Evolutionary conservation across 1,140 invertebrate species (phyloP).

Genomic region (Neodiprion pinetum): DNA sequence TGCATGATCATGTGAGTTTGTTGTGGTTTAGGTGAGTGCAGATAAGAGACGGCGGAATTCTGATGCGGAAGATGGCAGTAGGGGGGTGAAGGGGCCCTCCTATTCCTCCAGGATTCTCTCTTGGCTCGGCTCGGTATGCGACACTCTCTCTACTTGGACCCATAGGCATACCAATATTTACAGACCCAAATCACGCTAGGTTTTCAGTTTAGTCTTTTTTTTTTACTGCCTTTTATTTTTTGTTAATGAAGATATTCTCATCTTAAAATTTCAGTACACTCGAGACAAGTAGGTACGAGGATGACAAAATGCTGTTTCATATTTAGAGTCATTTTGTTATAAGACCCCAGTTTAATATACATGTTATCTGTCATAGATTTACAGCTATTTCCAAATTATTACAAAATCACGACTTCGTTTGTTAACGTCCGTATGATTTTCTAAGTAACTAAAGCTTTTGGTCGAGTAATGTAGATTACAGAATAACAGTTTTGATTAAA

Average conservation of each 20-base stretch:
- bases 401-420: too few relatives aligned
- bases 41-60: slow-evolving; percentile 58
- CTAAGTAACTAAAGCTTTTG: too few relatives aligned
- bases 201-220: slow-evolving; percentile 11
- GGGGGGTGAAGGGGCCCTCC: slow-evolving; percentile 50
- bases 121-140: slow-evolving; percentile 63
- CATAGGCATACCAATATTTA: slow-evolving; percentile 47
- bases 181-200: slow-evolving; percentile 3
- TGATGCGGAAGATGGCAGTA: slow-evolving; percentile 53
- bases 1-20: slow-evolving; percentile 49
- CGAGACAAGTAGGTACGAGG: slow-evolving; percentile 13
- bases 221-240: neutral
- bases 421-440: too few relatives aligned
- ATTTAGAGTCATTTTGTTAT: neutral
- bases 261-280: slow-evolving; percentile 13
- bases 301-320: neutral
- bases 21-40: slow-evolving; percentile 62
- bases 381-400: too few relatives aligned
- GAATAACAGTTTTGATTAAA: too few relatives aligned
- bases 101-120: slow-evolving; percentile 60
- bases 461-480: too few relatives aligned
- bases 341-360: neutral
- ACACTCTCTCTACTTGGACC: slow-evolving; percentile 60
- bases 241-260: slow-evolving; percentile 9
- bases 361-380: neutral